These are phyloP conservation scores for Chionis minor DNA, from an alignment of 2,113 vertebrate genomes.

Conservation along the genomic window DNA sequence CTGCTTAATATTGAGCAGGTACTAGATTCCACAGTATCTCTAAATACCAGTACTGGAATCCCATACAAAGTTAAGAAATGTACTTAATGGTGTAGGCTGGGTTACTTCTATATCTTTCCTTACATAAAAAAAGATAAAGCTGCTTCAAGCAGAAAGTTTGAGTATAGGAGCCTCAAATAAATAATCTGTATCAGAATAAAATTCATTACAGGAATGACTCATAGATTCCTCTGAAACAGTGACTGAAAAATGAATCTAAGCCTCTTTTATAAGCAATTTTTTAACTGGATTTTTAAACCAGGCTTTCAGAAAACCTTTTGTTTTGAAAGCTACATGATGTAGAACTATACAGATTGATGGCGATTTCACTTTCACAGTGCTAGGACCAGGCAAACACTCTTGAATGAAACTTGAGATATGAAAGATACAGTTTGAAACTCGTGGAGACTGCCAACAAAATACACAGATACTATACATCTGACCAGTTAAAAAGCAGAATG, in stretches of 20 bases:
- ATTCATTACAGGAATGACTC: neutral
- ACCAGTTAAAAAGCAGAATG: neutral
- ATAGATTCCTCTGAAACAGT: neutral
- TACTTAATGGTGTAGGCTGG: neutral
- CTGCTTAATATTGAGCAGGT: neutral
- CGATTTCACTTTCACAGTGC: neutral
- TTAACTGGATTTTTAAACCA: neutral
- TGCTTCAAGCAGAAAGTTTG: neutral
- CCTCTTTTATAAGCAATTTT: neutral
- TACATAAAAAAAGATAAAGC: neutral
- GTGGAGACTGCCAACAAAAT: neutral
- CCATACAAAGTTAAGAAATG: neutral
- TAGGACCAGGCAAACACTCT: neutral
- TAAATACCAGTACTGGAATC: neutral
- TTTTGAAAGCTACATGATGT: neutral
- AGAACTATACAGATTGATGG: neutral
- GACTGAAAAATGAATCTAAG: conserved; percentile 6
- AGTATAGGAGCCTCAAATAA: neutral
- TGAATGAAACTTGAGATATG: neutral
- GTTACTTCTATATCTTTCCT: neutral
- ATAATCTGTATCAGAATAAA: neutral
- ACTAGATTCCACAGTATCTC: neutral
- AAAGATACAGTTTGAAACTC: neutral
- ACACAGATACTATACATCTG: neutral
- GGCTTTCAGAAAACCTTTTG: neutral